Evolutionary conservation across 2,797 vertebrate genomes (phyloP), one percentile per base, ranked within the genome.

Genomic region (Acestrorhynchus altus): DNA sequence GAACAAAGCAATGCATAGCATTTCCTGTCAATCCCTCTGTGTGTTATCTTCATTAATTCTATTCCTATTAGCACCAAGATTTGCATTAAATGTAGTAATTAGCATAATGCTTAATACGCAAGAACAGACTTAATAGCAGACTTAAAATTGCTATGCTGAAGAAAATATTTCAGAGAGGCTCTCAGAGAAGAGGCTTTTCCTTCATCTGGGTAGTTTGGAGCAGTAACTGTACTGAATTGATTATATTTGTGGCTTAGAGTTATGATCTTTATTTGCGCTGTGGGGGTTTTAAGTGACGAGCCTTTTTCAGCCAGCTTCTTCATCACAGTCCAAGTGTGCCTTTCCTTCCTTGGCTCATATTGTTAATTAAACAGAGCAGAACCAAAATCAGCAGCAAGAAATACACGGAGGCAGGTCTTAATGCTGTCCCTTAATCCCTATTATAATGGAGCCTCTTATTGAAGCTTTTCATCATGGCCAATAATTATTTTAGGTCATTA

Each of bases 381-480:
- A 56, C 70, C 39, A 60, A 52, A 66, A 74, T 75, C 65, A 71
- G 22, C 64, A 60, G 24, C 2, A 24, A 44, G 40, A 42, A 60
- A 60, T n/a, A 7, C 12, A n/a, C 63, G 60, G 40, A 65, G 74
- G 84, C 54, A 28, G 46, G 63, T 46, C 65, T 16, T 72, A 68
- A 77, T 20, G 49, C 73, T 35, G 54, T 72, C 72, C 44, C 47
- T 15, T 79, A 82, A 85, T 83, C 77, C 72, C 49, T 44, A 8
- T 44, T 63, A 72, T 80, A 80, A 73, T 35, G 13, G 63, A 63
- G 72, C 72, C 77, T 63, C 72, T 61, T 68, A 52, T 60, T 75
- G 57, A 15, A 56, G 60, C 49, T 65, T 40, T 52, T 78, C 52
- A 70, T 52, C 57, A 63, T 46, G 39, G 18, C 61, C 69, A 59